Evolutionary conservation across 2,888 invertebrate genomes (phyloP).

Genomic region (Leptinotarsa haldemani): DNA sequence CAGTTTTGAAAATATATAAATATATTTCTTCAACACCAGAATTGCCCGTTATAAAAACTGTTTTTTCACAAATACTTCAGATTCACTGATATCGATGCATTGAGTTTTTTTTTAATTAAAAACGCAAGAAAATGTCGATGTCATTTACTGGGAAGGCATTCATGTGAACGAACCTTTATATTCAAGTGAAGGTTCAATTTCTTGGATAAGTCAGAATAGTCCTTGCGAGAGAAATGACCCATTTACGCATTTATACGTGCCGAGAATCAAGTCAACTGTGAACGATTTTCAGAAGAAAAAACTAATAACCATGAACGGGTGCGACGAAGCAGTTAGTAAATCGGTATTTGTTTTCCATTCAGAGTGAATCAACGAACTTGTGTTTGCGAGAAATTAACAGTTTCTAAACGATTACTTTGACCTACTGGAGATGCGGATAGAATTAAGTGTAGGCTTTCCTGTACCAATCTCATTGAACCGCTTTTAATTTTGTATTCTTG

Average conservation of each 20-base stretch:
- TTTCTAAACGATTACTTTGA: slow-evolving; percentile 3
- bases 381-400: neutral
- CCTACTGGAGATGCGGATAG: slow-evolving; percentile 3
- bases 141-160: too few species aligned
- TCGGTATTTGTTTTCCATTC: neutral
- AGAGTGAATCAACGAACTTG: neutral
- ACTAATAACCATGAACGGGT: neutral
- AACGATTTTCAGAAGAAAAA: slow-evolving; percentile 5
- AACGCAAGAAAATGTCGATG: too few species aligned
- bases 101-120: too few species aligned
- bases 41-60: too few species aligned
- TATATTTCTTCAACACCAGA: too few species aligned
- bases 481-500: too few species aligned
- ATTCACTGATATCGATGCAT: too few species aligned
- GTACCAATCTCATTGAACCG: neutral
- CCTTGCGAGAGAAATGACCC: neutral
- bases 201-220: neutral
- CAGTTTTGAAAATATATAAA: too few species aligned
- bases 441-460: neutral
- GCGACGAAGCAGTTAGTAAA: neutral
- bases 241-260: neutral
- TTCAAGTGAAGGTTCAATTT: neutral
- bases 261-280: slow-evolving; percentile 10
- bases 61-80: too few species aligned
- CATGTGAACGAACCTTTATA: neutral